phyloP scores from a whole-genome alignment of 2,888 invertebrate species.

The Eilema depressum region DNA sequence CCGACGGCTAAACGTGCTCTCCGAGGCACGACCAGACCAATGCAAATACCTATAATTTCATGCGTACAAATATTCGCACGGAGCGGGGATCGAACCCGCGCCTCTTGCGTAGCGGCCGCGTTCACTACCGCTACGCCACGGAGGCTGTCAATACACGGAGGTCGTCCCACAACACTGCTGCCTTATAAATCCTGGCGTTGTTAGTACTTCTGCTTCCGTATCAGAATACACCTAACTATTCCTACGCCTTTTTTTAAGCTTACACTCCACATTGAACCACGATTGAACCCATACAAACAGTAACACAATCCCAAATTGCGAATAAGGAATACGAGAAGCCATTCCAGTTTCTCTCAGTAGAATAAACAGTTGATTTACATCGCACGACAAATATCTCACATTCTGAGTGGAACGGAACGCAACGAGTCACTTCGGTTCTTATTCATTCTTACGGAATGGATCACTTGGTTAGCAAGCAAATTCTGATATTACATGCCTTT shows the following conservation, averaged over 20 bases:
- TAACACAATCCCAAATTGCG: conserved; percentile 18
- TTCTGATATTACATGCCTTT: not conserved
- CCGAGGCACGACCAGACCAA: no score
- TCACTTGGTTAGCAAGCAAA: not conserved
- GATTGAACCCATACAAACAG: conserved; percentile 12
- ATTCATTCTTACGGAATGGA: conserved; percentile 2
- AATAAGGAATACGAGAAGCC: conserved; percentile 15
- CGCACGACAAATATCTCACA: conserved; percentile 16
- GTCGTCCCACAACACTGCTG: no score
- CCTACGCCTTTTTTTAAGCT: not conserved
- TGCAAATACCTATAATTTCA: no score
- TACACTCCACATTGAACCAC: conserved; percentile 1
- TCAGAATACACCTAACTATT: no score
- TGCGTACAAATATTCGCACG: no score
- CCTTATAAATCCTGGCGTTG: no score
- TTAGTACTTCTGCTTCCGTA: no score
- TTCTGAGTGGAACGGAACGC: conserved; percentile 5
- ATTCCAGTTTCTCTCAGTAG: conserved; percentile 15
- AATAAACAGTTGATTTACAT: conserved; percentile 25
- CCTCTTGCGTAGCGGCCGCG: no score
- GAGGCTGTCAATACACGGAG: no score
- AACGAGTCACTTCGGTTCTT: conserved; percentile 7
- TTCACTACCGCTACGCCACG: no score
- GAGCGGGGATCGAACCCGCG: no score
- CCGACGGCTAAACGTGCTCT: no score